phyloP scores from a whole-genome alignment of 1,140 invertebrate species.

The Lasioglossum baleicum region DNA sequence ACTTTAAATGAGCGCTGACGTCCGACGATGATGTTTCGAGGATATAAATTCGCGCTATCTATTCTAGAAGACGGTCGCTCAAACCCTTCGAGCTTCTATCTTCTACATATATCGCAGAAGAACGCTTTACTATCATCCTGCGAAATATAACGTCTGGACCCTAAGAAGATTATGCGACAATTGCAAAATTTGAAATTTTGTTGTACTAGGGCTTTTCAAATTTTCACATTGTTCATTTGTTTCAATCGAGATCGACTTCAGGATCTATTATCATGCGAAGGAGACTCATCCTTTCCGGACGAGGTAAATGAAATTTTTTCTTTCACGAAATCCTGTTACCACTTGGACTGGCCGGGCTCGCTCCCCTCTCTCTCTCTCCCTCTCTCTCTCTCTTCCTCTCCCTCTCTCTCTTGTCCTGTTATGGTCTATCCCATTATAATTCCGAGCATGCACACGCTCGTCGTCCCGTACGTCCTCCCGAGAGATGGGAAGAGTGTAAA shows the following conservation, averaged over 20 bases:
- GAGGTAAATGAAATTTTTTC: slow-evolving; percentile 46
- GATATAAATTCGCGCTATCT: not conserved
- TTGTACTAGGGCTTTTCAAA: not conserved
- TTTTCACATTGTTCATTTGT: not conserved
- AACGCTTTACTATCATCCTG: too few species aligned
- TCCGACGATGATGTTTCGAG: not conserved
- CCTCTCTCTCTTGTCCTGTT: slow-evolving; percentile 37
- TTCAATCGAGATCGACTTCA: not conserved
- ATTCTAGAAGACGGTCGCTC: not conserved
- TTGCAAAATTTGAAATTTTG: too few species aligned
- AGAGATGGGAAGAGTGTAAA: slow-evolving; percentile 72
- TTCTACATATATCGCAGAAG: too few species aligned
- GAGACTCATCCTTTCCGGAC: not conserved
- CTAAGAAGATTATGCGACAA: too few species aligned
- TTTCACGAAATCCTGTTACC: slow-evolving; percentile 51
- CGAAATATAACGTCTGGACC: too few species aligned
- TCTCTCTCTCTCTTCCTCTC: too few species aligned
- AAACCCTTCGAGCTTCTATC: not conserved
- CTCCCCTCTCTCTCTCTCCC: slow-evolving; percentile 32
- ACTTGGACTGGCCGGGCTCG: slow-evolving; percentile 35
- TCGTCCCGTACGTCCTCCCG: slow-evolving; percentile 58
- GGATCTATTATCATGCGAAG: not conserved
- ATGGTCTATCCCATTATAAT: slow-evolving; percentile 71
- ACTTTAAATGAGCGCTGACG: slow-evolving; percentile 7
- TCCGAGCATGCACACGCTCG: slow-evolving; percentile 56